phyloP scores from a whole-genome alignment of 2,888 invertebrate species.

The Halocaridina rubra region DNA sequence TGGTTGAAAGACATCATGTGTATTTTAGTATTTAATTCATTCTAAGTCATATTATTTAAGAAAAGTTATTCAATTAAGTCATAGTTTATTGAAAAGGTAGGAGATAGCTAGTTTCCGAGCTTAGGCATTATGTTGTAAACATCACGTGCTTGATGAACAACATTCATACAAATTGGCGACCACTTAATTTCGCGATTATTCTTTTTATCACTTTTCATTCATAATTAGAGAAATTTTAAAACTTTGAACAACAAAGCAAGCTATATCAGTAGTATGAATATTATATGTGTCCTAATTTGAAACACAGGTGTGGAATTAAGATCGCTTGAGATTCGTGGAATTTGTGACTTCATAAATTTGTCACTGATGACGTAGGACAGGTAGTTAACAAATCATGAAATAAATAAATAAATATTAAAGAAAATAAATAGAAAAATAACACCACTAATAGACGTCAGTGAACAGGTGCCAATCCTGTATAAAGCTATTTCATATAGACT shows the following conservation, averaged over 20 bases:
- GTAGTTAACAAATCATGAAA: too few relatives aligned
- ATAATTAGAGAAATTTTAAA: too few relatives aligned
- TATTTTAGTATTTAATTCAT: background rate
- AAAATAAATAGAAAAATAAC: too few relatives aligned
- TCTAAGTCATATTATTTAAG: background rate
- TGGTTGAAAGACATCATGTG: background rate
- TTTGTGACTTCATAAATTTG: background rate
- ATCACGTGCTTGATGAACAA: constrained; percentile 37
- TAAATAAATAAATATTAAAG: too few relatives aligned
- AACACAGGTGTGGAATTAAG: background rate
- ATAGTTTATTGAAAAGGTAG: background rate
- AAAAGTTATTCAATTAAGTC: background rate
- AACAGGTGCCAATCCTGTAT: too few relatives aligned
- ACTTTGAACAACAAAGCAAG: too few relatives aligned
- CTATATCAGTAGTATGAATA: background rate
- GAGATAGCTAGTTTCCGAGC: constrained; percentile 18
- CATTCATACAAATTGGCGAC: constrained; percentile 11
- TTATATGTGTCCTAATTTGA: background rate
- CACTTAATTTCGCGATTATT: constrained; percentile 1
- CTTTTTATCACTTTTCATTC: too few relatives aligned
- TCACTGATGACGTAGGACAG: background rate
- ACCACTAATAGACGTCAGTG: too few relatives aligned
- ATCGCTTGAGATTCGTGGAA: too few relatives aligned
- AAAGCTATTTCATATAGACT: too few relatives aligned
- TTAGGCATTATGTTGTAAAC: constrained; percentile 15